Conservation (phyloP, 2,797 vertebrate species). For the Scolopax rusticola region DNA sequence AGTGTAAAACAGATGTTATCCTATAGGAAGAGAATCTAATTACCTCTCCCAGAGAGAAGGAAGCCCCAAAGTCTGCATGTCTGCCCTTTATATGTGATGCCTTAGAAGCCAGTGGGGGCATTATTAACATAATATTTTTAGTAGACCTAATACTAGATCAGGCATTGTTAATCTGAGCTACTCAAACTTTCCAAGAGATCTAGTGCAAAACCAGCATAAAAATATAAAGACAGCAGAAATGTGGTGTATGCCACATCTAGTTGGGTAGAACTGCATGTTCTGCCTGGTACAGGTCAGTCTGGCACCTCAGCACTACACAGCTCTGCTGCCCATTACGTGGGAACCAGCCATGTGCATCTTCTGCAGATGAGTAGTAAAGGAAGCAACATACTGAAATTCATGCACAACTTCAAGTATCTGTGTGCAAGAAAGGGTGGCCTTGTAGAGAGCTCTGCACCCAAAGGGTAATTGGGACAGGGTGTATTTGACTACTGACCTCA, state of each 20-base stretch:
- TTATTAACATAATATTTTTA: background rate
- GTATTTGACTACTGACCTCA: background rate
- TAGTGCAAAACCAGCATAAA: background rate
- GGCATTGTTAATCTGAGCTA: background rate
- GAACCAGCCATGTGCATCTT: rapidly evolving
- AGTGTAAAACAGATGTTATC: background rate
- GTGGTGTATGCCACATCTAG: rapidly evolving
- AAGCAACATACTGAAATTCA: background rate
- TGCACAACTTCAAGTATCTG: background rate
- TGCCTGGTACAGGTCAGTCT: background rate
- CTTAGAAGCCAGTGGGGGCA: background rate
- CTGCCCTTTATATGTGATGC: background rate
- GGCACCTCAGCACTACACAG: background rate
- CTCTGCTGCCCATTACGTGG: rapidly evolving
- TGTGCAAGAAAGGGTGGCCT: background rate
- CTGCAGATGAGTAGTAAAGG: background rate
- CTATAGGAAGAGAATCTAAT: constrained; percentile 9
- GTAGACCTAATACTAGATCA: background rate
- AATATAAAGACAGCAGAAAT: background rate
- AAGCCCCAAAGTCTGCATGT: background rate
- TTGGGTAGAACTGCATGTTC: background rate
- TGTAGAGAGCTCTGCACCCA: rapidly evolving
- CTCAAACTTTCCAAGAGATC: background rate
- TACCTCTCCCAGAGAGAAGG: background rate
- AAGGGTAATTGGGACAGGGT: rapidly evolving